Evolutionary conservation across 2,888 invertebrate species (phyloP).

Genomic region (Unio pictorum): DNA sequence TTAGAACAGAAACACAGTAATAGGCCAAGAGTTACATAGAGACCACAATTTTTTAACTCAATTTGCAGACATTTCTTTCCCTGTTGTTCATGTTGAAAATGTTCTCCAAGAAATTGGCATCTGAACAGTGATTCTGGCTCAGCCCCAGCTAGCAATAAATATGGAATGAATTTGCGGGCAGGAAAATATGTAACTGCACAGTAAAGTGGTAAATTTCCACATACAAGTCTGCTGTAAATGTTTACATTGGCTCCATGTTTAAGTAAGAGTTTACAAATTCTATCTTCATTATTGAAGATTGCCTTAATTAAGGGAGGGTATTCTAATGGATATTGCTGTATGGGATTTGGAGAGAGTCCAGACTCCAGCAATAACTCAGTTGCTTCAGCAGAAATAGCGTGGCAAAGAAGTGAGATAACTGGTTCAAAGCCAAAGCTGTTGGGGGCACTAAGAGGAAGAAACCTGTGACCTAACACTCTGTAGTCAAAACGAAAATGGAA

Average conservation of each 20-base stretch:
- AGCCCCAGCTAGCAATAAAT: constrained; percentile 36
- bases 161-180: constrained; percentile 1
- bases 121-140: constrained; percentile 27
- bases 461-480: too few species aligned
- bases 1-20: constrained; percentile 28
- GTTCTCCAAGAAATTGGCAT: constrained; percentile 12
- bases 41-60: too few species aligned
- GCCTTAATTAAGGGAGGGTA: constrained; percentile 56
- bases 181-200: constrained; percentile 33
- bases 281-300: constrained; percentile 32
- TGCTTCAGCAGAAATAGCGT: constrained; percentile 30
- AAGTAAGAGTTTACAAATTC: constrained; percentile 46
- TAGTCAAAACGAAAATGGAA: too few species aligned
- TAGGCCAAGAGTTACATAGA: constrained; percentile 11
- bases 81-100: constrained; percentile 1
- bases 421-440: constrained; percentile 24
- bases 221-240: constrained; percentile 43
- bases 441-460: constrained; percentile 16
- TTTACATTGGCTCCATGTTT: constrained; percentile 48
- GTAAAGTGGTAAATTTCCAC: constrained; percentile 51
- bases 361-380: constrained; percentile 41
- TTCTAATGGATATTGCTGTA: constrained; percentile 24
- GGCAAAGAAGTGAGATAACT: constrained; percentile 32
- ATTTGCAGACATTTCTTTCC: too few species aligned
- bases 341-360: constrained; percentile 42